Evolutionary conservation across 1,140 invertebrate species (phyloP), one percentile per base, ranked within the genome.

Genomic region (Hylaeus volcanicus): DNA sequence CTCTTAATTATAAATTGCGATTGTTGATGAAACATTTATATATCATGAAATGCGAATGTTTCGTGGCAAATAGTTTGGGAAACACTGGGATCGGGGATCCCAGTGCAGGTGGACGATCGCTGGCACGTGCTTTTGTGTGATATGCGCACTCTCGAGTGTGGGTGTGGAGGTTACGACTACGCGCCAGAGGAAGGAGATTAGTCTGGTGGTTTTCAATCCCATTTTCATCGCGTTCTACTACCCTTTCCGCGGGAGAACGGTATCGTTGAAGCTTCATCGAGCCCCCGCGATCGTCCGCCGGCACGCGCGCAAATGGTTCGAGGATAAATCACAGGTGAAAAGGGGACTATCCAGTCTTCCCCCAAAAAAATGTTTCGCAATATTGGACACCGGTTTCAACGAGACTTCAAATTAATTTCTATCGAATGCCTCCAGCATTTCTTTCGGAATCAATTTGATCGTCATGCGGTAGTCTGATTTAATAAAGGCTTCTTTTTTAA

Each of bases 161-260:
- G 84, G 71, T 58, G 78, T 79, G 60, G 77, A 89, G 89, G 88
- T 89, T 88, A 82, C 84, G 88, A 77, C 74, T 74, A 87, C 81
- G 61, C 82, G 81, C 60, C 61, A 77, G 84, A 84, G 76, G 79
- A 77, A 84, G 82, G 58, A 91, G 90, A 92, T 92, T 92, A 91
- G 90, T 88, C 87, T 88, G 86, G 89, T 88, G 89, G 90, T 92
- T 91, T 92, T 91, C 91, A 92, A 92, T 92, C 90, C 89, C 90
- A 91, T 92, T 92, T 92, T 91, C 90, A 92, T 91, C 90, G 90
- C 79, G 85, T 83, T 78, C 86, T 73, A 69, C 79, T 75, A 71
- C 72, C 56, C 79, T 83, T 81, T 55, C 75, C 82, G 77, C 66
- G 85, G 74, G 48, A 41, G 72, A 76, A 77, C 75, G 89, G 83